Evolutionary conservation across 2,797 vertebrate species (phyloP), one percentile per base, ranked within the genome.

Genomic region (Typhlichthys subterraneus): DNA sequence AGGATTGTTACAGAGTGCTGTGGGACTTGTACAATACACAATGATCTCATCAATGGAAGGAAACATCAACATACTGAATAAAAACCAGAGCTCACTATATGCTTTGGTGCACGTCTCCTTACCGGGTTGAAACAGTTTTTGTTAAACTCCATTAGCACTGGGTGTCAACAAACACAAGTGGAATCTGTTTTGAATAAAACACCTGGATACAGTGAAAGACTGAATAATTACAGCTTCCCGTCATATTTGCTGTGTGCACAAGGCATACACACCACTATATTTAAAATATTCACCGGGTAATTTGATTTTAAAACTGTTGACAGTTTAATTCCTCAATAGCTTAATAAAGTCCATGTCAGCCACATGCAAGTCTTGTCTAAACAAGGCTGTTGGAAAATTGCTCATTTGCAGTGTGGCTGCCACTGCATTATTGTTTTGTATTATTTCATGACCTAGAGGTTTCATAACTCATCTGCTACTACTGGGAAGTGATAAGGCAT

Each of bases 231-330:
- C 55, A 38, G 3, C 29, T 46, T 57, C 57, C 59, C 12, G n/a
- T 31, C 17, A 68, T 66, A 51, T 60, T 10, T 14, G 51, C 45
- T 48, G n/a, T 56, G 50, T 9, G 9, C 52, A 15, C 77, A 76
- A 53, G 48, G 17, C 15, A 15, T 42, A 56, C 17, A 13, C 49
- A 38, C 42, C 46, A 62, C 79, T 79, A 73, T 81, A 42, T 19
- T 59, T 14, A 12, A 6, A 55, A 63, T 61, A 49, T 76, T 57
- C 12, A 54, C 57, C 14, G 59, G 13, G 42, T 47, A 45, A 42
- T 80, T 77, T 47, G 57, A 77, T 73, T 77, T 71, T 73, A 65
- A 61, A 67, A 59, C 58, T 61, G 77, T 60, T 81, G 83, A 86
- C 80, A 80, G 71, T 68, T 86, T 83, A 61, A 79, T 81, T 79